Evolutionary conservation across 2,797 vertebrate genomes (phyloP).

Genomic region (Thalassophryne amazonica): DNA sequence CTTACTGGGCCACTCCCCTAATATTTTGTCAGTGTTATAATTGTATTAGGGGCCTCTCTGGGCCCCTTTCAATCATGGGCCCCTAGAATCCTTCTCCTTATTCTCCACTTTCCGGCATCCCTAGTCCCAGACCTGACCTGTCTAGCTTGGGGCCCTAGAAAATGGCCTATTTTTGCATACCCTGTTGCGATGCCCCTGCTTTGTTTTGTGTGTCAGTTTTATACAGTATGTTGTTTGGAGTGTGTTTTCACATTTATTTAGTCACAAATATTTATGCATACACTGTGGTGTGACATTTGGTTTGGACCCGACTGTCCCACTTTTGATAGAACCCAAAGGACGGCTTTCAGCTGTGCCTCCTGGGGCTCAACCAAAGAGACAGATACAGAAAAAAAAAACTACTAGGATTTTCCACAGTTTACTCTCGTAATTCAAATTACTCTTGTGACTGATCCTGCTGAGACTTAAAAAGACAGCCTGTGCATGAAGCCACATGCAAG

Average conservation of each 20-base stretch:
- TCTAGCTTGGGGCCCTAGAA: too few relatives aligned
- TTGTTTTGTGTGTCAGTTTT: constrained; percentile 62
- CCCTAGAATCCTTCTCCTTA: too few relatives aligned
- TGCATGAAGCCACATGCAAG: constrained; percentile 42
- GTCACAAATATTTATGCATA: constrained; percentile 56
- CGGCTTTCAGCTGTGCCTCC: constrained; percentile 54
- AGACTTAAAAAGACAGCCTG: constrained; percentile 21
- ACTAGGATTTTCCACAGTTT: constrained; percentile 50
- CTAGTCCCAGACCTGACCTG: too few relatives aligned
- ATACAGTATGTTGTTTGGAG: constrained; percentile 46
- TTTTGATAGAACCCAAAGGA: constrained; percentile 55
- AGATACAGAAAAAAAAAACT: constrained; percentile 55
- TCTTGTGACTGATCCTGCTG: constrained; percentile 31
- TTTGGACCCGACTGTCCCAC: constrained; percentile 48
- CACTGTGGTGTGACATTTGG: constrained; percentile 67
- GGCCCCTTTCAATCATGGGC: too few relatives aligned
- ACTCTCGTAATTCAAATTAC: constrained; percentile 51
- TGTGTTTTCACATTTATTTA: constrained; percentile 60
- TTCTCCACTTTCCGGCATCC: constrained; percentile 26
- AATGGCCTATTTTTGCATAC: too few relatives aligned
- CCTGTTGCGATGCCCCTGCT: too few relatives aligned
- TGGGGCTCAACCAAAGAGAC: constrained; percentile 41
- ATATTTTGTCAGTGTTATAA: too few relatives aligned
- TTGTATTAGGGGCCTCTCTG: too few relatives aligned
- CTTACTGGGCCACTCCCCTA: too few relatives aligned